phyloP scores from a whole-genome alignment of 2,113 vertebrate species.

The Cynoglossus semilaevis region DNA sequence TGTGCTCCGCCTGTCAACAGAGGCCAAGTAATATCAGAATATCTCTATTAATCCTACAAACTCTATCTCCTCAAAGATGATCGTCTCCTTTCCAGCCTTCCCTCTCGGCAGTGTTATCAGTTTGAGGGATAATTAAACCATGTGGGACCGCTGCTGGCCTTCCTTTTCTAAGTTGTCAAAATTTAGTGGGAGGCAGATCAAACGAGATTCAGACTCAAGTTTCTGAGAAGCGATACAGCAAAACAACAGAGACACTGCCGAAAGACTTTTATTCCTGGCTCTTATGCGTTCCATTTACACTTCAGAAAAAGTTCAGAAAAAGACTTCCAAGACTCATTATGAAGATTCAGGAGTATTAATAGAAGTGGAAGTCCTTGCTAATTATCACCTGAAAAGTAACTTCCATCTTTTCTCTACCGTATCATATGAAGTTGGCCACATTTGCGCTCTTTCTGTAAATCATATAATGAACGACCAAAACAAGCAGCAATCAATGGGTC shows the following conservation, averaged over 20 bases:
- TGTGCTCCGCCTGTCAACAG: conserved; percentile 60
- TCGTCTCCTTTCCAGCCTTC: conserved; percentile 35
- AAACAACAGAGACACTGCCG: conserved; percentile 22
- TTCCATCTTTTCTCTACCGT: too few species aligned
- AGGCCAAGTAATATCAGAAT: conserved; percentile 57
- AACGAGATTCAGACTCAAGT: conserved; percentile 21
- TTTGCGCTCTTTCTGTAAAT: too few species aligned
- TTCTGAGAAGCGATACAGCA: conserved; percentile 29
- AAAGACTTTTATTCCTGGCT: background rate
- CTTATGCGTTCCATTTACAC: too few species aligned
- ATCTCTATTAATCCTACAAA: conserved; percentile 48
- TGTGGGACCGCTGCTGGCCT: conserved; percentile 49
- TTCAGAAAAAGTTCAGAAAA: too few species aligned
- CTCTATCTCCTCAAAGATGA: conserved; percentile 18
- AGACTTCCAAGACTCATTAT: too few species aligned
- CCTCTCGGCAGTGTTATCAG: conserved; percentile 39
- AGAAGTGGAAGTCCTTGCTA: too few species aligned
- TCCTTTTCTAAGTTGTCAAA: conserved; percentile 49
- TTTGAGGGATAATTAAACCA: conserved; percentile 60
- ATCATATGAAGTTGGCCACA: too few species aligned
- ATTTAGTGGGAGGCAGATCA: conserved; percentile 55
- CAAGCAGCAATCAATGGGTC: too few species aligned
- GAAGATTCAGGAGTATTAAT: too few species aligned
- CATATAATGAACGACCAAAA: too few species aligned
- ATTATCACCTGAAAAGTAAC: too few species aligned